phyloP scores from a whole-genome alignment of 2,888 invertebrate genomes.

The Branchinecta sandiegonensis region DNA sequence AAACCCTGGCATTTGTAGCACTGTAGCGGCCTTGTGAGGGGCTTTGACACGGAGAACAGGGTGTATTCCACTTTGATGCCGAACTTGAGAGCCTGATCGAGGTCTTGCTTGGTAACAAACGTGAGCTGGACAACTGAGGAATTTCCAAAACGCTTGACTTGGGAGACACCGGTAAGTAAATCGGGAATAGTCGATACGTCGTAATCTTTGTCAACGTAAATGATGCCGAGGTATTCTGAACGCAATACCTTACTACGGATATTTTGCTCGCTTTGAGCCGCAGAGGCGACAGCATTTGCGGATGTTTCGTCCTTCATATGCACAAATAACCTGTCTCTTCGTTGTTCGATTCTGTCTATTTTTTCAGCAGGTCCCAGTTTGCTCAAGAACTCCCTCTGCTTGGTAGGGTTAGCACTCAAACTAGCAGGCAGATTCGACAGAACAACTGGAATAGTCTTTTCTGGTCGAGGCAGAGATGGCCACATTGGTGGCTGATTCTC shows the following conservation, averaged over 20 bases:
- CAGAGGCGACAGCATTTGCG: not conserved
- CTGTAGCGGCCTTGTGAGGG: conserved; percentile 7
- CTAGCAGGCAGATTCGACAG: conserved; percentile 1
- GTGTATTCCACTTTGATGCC: conserved; percentile 11
- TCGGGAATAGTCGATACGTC: not conserved
- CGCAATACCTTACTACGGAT: not conserved
- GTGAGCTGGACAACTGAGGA: conserved; percentile 15
- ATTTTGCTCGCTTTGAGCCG: conserved; percentile 6
- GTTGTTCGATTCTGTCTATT: not conserved
- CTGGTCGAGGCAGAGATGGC: not conserved
- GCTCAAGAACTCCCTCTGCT: not conserved
- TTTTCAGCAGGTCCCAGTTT: not conserved
- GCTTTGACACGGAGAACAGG: conserved; percentile 2
- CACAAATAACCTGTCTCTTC: conserved; percentile 12
- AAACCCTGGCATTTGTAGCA: not conserved
- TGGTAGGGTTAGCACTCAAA: not conserved
- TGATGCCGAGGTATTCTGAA: not conserved
- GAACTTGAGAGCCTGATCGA: not conserved
- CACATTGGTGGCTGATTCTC: not conserved
- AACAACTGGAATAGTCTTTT: not conserved
- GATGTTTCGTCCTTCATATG: conserved; percentile 9
- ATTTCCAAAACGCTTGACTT: conserved; percentile 5
- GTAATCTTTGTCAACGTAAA: not conserved
- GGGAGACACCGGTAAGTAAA: not conserved
- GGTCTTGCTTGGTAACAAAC: not conserved